Evolutionary conservation across 2,113 vertebrate species (phyloP), one percentile per base, ranked within the genome.

Genomic region (Oceanodroma tethys): DNA sequence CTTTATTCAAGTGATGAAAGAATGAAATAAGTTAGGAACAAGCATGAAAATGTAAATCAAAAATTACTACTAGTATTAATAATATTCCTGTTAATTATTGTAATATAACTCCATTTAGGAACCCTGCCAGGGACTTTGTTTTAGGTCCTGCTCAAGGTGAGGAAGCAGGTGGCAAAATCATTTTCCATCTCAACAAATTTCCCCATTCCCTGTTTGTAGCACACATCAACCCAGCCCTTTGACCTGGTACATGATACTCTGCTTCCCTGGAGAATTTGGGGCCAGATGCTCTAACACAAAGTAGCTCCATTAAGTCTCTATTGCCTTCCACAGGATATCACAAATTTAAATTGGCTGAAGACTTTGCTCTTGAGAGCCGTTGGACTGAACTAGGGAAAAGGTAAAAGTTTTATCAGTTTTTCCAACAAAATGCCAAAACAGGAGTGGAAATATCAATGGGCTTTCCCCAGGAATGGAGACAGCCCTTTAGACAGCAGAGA

Each of bases 211-310:
- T 91, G 78, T 82, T 80, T 91, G 81, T 82, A 93, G 66, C 73
- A 62, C 73, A 85, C 42, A 48, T 87, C 86, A 88, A 70, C 58
- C 43, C 42, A 29, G 78, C 96, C 96, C 59, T 95, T 91, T 95
- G 93, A 80, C 87, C 93, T 73, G 70, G 43, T 96, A 90, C 93
- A 94, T 80, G 81, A 89, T 95, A 43, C 72, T 95, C 88, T 91
- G 60, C 83, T 79, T 95, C 97, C 91, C 93, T 47, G 62, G 95
- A 88, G 96, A 88, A 62, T 95, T 16, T 70, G 84, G 90, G 96
- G 91, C 95, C 97, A 96, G 95, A 96, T 97, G 97, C 74, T 95
- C 81, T 42, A 75, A 73, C 62, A 75, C 22, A 75, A 95, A 91
- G 78, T 89, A 66, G 26, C 58, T 95, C 89, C 66, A 93, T 95